Percentiles rank a stretch among this genome's conserved stretches.
Conservation (phyloP, 2,888 invertebrate genomes). For the Pachliopta kotzebuea region DNA sequence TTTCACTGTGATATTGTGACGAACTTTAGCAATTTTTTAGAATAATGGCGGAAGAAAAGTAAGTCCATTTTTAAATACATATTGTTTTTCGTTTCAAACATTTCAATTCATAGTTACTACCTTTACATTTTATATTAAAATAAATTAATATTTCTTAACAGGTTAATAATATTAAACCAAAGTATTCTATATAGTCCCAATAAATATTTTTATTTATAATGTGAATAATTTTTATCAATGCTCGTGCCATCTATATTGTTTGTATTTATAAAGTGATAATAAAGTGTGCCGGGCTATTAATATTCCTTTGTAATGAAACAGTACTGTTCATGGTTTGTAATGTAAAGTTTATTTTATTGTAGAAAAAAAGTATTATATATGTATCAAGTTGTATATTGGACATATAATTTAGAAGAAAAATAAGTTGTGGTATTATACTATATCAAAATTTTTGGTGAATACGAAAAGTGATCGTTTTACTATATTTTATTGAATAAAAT, state of each 20-base stretch:
- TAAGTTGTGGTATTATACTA: too few species aligned
- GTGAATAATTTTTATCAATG: conserved; percentile 13
- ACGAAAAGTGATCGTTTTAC: too few species aligned
- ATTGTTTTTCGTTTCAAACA: conserved; percentile 1
- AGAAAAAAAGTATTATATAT: not conserved
- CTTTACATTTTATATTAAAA: conserved; percentile 2
- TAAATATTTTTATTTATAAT: conserved; percentile 11
- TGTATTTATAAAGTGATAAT: conserved; percentile 21
- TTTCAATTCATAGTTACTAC: conserved; percentile 2
- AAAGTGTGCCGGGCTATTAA: conserved; percentile 9
- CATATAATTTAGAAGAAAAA: too few species aligned
- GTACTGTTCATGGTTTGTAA: not conserved
- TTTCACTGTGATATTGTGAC: conserved; percentile 56
- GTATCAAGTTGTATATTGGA: not conserved
- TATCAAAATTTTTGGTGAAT: too few species aligned
- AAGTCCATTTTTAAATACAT: conserved; percentile 41
- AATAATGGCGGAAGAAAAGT: conserved; percentile 64
- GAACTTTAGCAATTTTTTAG: conserved; percentile 37
- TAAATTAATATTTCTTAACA: not conserved
- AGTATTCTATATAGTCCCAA: not conserved
- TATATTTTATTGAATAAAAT: too few species aligned
- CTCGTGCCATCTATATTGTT: conserved; percentile 26
- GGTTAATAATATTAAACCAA: conserved; percentile 1
- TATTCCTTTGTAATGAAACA: conserved; percentile 7
- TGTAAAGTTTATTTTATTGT: not conserved